Evolutionary conservation across 2,888 invertebrate species (phyloP).

Genomic region (Drosophila multiciliata): DNA sequence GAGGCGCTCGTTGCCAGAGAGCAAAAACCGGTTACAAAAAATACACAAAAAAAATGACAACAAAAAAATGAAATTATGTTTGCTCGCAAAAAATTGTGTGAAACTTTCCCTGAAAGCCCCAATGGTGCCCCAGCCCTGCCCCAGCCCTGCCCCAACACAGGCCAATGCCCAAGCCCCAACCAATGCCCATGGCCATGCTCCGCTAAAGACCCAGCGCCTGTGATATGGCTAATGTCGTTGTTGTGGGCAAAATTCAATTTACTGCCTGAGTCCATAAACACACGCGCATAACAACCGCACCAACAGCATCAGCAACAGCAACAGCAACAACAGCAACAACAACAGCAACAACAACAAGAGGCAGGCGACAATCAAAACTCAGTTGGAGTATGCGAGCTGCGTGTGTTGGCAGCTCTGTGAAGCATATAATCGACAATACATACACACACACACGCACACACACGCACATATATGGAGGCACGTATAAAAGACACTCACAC

Average conservation of each 20-base stretch:
- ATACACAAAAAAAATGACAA: not conserved
- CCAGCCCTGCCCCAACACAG: not conserved
- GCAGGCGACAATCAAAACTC: conserved; percentile 46
- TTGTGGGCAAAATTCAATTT: conserved; percentile 79
- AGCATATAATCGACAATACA: conserved; percentile 74
- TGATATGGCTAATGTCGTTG: conserved; percentile 76
- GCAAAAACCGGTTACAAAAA: conserved; percentile 7
- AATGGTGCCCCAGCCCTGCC: conserved; percentile 2
- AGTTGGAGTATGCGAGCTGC: conserved; percentile 47
- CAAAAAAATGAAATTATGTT: not conserved
- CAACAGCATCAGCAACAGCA: conserved; percentile 28
- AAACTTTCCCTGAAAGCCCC: conserved; percentile 18
- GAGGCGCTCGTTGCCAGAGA: conserved; percentile 35
- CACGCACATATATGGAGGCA: not conserved
- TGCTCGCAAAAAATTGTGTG: conserved; percentile 21
- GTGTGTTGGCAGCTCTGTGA: conserved; percentile 69
- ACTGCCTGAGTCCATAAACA: conserved; percentile 74
- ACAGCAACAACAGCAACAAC: conserved; percentile 8
- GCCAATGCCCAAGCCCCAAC: conserved; percentile 12
- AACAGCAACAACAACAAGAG: conserved; percentile 22
- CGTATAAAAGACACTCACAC: conserved; percentile 5
- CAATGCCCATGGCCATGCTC: conserved; percentile 25
- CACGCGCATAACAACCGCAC: conserved; percentile 32
- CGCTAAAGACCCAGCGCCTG: conserved; percentile 22
- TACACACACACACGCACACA: conserved; percentile 26